Conservation (phyloP, 2,797 vertebrate species). For the Dipus sagitta region DNA sequence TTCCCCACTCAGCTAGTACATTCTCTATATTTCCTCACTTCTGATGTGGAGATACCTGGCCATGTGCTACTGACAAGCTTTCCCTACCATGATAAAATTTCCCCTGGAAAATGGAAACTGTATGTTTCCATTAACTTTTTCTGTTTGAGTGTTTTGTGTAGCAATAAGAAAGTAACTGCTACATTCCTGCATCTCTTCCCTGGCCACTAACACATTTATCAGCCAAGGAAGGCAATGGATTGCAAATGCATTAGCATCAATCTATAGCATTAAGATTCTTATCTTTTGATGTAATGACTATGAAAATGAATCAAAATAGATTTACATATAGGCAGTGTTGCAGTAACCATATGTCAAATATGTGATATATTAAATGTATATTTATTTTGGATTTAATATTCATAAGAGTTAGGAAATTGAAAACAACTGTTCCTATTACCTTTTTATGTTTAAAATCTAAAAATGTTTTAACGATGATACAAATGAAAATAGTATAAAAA, state of each 20-base stretch:
- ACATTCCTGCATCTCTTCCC: background rate
- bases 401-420: conserved; percentile 53
- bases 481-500: background rate
- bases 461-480: background rate
- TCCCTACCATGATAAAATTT: too few species aligned
- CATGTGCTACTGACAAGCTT: too few species aligned
- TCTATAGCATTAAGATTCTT: background rate
- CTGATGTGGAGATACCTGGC: too few species aligned
- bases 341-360: conserved; percentile 62
- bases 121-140: too few species aligned
- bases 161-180: too few species aligned
- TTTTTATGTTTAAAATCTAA: conserved; percentile 51
- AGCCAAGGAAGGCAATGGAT: background rate
- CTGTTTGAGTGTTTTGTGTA: too few species aligned
- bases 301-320: conserved; percentile 8
- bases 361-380: background rate
- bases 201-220: background rate
- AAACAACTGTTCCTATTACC: conserved; percentile 55
- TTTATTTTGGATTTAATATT: conserved; percentile 55
- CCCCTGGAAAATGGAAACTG: too few species aligned
- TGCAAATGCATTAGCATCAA: background rate
- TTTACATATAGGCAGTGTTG: conserved; percentile 56
- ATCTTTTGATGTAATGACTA: conserved; percentile 10
- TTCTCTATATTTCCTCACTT: too few species aligned
- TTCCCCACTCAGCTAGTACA: too few species aligned